These are phyloP conservation scores for Rhinoderma darwinii DNA, from an alignment of 2,113 vertebrate species.

Conservation along the genomic window DNA sequence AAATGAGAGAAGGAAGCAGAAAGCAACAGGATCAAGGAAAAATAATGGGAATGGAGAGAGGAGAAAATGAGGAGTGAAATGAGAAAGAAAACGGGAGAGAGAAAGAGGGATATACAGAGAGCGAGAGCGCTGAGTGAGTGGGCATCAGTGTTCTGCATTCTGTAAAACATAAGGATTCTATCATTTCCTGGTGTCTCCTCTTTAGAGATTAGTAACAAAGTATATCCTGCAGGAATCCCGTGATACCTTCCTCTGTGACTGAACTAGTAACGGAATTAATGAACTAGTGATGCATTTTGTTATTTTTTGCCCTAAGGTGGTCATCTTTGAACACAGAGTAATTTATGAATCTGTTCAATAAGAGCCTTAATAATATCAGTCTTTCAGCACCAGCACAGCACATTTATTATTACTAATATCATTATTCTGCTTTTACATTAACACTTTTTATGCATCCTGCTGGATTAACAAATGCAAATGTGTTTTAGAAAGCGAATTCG, in stretches of 20 bases:
- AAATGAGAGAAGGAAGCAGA: neutral
- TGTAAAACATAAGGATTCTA: neutral
- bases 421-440: constrained; percentile 47
- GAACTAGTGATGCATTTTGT: constrained; percentile 33
- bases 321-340: constrained; percentile 30
- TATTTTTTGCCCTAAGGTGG: constrained; percentile 42
- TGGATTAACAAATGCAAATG: constrained; percentile 52
- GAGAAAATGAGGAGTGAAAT: neutral
- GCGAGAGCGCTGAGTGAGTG: neutral
- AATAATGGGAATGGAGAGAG: neutral
- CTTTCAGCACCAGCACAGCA: neutral
- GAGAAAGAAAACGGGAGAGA: neutral
- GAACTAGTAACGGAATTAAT: constrained; percentile 33
- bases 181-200: constrained; percentile 2
- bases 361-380: constrained; percentile 41
- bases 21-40: neutral
- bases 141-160: neutral
- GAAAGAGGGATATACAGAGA: neutral
- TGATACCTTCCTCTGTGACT: constrained; percentile 45
- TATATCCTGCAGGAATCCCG: constrained; percentile 39
- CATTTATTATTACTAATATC: constrained; percentile 44
- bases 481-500: constrained; percentile 50
- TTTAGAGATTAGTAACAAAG: constrained; percentile 39
- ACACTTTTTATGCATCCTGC: constrained; percentile 49
- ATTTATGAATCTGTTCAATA: constrained; percentile 40